Percentiles rank a stretch among this genome's conserved stretches.
phyloP scores from a whole-genome alignment of 2,888 invertebrate genomes.

The Branchellion lobata region DNA sequence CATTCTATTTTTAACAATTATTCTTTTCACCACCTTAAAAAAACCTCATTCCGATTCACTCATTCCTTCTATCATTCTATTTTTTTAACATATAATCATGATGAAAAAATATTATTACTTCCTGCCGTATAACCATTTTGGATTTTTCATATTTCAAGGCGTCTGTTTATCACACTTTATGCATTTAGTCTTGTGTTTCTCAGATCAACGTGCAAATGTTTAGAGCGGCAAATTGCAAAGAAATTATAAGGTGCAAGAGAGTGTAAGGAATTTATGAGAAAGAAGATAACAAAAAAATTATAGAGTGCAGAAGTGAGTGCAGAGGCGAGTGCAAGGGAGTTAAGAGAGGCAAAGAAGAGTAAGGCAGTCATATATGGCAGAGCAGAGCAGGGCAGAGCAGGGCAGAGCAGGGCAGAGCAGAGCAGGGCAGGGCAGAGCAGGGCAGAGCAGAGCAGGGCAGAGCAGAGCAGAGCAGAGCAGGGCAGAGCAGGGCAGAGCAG shows the following conservation, averaged over 20 bases:
- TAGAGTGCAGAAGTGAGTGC: neutral
- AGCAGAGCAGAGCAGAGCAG: neutral
- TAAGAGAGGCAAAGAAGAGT: neutral
- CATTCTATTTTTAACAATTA: too few relatives aligned
- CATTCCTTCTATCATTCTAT: too few relatives aligned
- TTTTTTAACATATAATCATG: too few relatives aligned
- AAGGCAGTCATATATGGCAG: neutral
- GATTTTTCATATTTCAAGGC: too few relatives aligned
- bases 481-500: neutral
- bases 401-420: neutral
- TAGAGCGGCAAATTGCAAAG: neutral
- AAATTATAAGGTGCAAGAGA: constrained; percentile 5
- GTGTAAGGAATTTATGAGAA: neutral
- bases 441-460: neutral
- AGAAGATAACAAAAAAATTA: neutral
- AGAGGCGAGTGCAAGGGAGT: too few relatives aligned
- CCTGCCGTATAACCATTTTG: too few relatives aligned
- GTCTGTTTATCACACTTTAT: too few relatives aligned
- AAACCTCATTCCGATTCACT: too few relatives aligned
- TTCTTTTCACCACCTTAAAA: too few relatives aligned
- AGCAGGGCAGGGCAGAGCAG: neutral
- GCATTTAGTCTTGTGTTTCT: too few relatives aligned
- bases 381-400: neutral
- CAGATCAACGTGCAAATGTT: too few relatives aligned
- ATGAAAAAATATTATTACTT: too few relatives aligned